A percentile compares a stretch with the other conserved stretches of the same genome.
These are phyloP conservation scores for Phalanger gymnotis DNA, from an alignment of 2,797 vertebrate genomes.

Conservation along the genomic window DNA sequence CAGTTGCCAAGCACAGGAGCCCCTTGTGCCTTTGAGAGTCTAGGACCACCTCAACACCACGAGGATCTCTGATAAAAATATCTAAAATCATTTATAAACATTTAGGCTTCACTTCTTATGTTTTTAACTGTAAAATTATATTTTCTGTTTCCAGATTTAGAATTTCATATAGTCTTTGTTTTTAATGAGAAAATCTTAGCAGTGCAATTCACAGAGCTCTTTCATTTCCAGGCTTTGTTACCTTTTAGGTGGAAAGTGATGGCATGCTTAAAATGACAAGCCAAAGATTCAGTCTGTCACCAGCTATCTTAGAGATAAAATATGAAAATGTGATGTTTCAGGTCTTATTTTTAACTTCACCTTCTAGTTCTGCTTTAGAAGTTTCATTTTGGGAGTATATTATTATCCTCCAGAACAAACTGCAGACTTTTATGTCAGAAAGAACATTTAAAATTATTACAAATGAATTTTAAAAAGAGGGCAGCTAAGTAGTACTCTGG, in stretches of 20 bases:
- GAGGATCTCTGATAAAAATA: neutral
- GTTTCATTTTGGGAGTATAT: neutral
- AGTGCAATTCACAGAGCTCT: neutral
- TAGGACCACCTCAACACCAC: neutral
- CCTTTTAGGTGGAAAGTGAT: neutral
- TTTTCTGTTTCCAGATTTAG: neutral
- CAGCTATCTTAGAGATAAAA: neutral
- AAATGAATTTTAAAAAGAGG: neutral
- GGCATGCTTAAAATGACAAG: slow-evolving; percentile 4
- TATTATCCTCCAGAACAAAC: neutral
- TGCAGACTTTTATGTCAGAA: neutral
- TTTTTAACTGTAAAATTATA: neutral
- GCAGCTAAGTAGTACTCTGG: neutral
- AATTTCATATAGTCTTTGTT: neutral
- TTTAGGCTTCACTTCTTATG: neutral
- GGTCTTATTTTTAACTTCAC: slow-evolving; percentile 10
- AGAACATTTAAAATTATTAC: neutral
- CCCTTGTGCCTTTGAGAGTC: neutral
- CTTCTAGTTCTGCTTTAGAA: neutral
- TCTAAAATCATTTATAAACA: neutral
- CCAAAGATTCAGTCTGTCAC: neutral
- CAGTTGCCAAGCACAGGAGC: neutral
- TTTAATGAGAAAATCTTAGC: neutral
- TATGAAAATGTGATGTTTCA: neutral
- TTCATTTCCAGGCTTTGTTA: neutral